Evolutionary conservation across 1,140 invertebrate genomes (phyloP), one percentile per base, ranked within the genome.

Genomic region (Anoplolepis gracilipes): DNA sequence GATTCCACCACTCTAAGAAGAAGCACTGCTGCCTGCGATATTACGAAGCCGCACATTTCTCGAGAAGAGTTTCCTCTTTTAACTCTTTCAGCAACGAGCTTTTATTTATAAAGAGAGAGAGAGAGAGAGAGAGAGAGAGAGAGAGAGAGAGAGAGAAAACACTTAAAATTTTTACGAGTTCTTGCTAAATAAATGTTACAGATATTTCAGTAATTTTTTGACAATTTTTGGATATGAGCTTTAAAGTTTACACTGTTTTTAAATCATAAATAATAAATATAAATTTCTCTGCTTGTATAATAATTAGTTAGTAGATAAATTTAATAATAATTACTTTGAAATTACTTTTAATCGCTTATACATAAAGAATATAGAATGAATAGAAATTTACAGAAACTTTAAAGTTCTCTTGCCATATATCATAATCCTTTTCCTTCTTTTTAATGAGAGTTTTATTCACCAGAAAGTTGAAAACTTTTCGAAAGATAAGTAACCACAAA

Each of bases 1-100:
- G 49, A 46, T 87, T 90, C 19, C 79, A 25, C 42, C 25, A 67
- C 22, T 78, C 53, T 67, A 67, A 86, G 78, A 87, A 46, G 78
- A 16, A 28, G n/a, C 39, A 36, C 25, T 10, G 33, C 1, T 39
- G 19, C 42, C 39, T 22, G 85, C 61, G 61, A 87, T 70, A 33
- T 36, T 55, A 33, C 42, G 76, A 70, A 70, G 25, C 55, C 10
- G 59, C 59, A 67, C 42, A 39, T 69, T 85, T 53, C 25, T 65
- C 65, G 75, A 79, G 61, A 88, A 85, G 22, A 16, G 25, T 53
- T 28, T 10, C 5, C 25, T 49, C 22, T 57, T 36, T 64, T 53
- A 28, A 33, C 33, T 16, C 28, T 13, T 49, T 62, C 59, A 78
- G 28, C 75, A 64, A 22, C 7, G 36, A 77, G 16, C 4, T 28